A percentile compares a stretch with the other conserved stretches of the same genome.
Conservation (phyloP, 1,140 invertebrate genomes). For the Parasteatoda tepidariorum region DNA sequence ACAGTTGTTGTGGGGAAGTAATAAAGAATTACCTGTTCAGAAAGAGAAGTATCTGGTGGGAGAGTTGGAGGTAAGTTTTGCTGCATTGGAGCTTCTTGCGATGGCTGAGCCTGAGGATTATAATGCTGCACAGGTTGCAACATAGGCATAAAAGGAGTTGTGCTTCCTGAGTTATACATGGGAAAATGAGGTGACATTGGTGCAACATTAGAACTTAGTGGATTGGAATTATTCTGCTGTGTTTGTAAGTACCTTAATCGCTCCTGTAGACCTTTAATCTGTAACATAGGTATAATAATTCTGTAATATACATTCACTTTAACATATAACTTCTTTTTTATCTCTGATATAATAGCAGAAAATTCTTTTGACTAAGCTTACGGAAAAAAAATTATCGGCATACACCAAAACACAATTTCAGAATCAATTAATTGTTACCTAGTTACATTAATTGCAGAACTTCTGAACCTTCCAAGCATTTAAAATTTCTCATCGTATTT, state of each 20-base stretch:
- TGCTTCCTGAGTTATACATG: constrained; percentile 27
- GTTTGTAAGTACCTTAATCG: constrained; percentile 27
- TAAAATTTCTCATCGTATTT: too few species aligned
- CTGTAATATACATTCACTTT: background rate
- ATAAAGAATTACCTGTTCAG: constrained; percentile 9
- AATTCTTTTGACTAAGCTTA: too few species aligned
- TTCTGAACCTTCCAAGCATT: too few species aligned
- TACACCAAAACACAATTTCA: too few species aligned
- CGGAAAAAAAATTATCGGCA: too few species aligned
- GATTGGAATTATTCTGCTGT: constrained; percentile 17
- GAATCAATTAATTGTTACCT: too few species aligned
- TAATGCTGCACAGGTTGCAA: constrained; percentile 55
- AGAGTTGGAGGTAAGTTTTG: background rate
- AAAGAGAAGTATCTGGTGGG: background rate
- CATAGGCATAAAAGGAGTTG: constrained; percentile 23
- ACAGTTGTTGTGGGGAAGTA: too few species aligned
- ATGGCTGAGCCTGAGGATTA: constrained; percentile 22
- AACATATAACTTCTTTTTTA: too few species aligned
- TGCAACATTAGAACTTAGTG: constrained; percentile 47
- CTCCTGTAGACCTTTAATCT: constrained; percentile 46
- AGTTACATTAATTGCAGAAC: too few species aligned
- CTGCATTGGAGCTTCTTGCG: constrained; percentile 19
- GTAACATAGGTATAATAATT: background rate
- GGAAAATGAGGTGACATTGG: constrained; percentile 42
- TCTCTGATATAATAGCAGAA: too few species aligned